Evolutionary conservation across 2,888 invertebrate genomes (phyloP).

Genomic region (Pachymerium ferrugineum): DNA sequence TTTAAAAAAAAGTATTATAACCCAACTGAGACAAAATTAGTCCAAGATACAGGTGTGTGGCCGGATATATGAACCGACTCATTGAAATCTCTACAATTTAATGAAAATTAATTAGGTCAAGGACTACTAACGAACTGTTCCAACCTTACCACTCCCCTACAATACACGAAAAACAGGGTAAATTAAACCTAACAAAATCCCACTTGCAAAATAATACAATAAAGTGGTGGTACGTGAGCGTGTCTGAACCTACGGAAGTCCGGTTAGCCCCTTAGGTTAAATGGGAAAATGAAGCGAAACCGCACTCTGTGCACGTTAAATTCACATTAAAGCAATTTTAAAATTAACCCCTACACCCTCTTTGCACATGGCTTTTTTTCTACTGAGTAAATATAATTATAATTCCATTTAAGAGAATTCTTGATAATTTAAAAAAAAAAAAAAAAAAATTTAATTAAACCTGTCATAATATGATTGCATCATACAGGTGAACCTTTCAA

Average conservation of each 20-base stretch:
- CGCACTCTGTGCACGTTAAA: background rate
- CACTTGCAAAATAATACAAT: background rate
- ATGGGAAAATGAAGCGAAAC: conserved; percentile 23
- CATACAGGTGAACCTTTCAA: conserved; percentile 1
- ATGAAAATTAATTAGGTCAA: conserved; percentile 24
- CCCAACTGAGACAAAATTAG: too few species aligned
- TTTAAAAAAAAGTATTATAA: too few species aligned
- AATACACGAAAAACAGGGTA: background rate
- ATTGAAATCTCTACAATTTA: conserved; percentile 1
- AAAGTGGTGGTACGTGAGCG: background rate
- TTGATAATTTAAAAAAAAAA: background rate
- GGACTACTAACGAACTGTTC: conserved; percentile 15
- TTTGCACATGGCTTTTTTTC: too few species aligned
- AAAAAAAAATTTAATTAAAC: too few species aligned
- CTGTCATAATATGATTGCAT: too few species aligned
- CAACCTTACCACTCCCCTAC: background rate
- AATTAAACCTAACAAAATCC: background rate
- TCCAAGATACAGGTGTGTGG: conserved; percentile 3
- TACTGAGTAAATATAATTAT: too few species aligned
- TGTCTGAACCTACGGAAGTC: conserved; percentile 25
- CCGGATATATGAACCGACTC: conserved; percentile 7
- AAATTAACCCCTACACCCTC: too few species aligned
- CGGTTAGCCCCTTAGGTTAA: conserved; percentile 25
- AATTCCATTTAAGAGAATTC: too few species aligned
- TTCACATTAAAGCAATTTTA: background rate